Evolutionary conservation across 2,797 vertebrate genomes (phyloP), one percentile per base, ranked within the genome.

Genomic region (Gouania willdenowi): DNA sequence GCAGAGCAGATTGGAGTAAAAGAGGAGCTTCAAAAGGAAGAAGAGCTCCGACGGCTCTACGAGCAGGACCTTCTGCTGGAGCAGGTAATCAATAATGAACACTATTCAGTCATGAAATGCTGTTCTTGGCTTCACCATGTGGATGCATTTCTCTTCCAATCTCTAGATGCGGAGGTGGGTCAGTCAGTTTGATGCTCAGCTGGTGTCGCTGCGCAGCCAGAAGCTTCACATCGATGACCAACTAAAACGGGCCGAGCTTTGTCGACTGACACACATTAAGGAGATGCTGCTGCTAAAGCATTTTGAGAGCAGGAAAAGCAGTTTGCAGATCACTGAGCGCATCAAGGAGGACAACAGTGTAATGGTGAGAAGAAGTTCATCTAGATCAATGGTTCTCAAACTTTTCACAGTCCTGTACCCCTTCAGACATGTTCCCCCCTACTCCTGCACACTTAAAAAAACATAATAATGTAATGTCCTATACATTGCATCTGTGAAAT

Each of bases 241-340:
- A 57, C 86, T 98, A 84, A 96, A 97, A 76, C 64, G 75, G 46
- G 88, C 86, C n/a, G 92, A 94, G 45, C 80, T 95, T 23, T 70
- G 27, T 2, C 88, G 90, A 41, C 47, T 94, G 64, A 95, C 88
- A 0, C 81, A 92, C 41, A 90, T 88, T 58, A 89, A 94, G 72
- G 96, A 98, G 83, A 81, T 94, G 46, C 84, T 89, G 51, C 79
- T 97, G 26, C 84, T 96, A 44, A 87, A 89, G 55, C 89, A 92
- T 38, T 90, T 91, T 38, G 90, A 94, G 57, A 77, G 85, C 66
- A 90, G 81, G 8, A 93, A 98, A 74, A 75, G 85, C 12, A 45
- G 59, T 33, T 85, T 97, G 53, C 87, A 92, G 72, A 82, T 94
- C 18, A 82, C 74, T 25, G 29, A 23, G 2, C 61, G 84, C 29